A percentile compares a stretch with the other conserved stretches of the same genome.
Evolutionary conservation across 2,888 invertebrate species (phyloP).

Genomic region (Drosophila mimica): DNA sequence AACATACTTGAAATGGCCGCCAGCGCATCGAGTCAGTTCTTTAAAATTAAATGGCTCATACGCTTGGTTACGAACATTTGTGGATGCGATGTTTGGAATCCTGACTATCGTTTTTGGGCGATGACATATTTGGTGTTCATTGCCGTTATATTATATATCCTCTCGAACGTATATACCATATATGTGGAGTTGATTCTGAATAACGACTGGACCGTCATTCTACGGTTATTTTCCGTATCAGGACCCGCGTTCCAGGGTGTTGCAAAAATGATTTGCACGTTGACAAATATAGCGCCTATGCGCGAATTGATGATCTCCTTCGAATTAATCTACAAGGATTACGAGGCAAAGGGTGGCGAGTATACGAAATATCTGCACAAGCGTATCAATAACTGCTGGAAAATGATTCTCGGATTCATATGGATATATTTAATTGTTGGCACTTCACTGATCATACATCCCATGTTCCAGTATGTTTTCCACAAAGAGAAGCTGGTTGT

Average conservation of each 20-base stretch:
- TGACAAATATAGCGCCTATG: slow-evolving; percentile 17
- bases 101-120: slow-evolving; percentile 31
- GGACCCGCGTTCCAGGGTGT: slow-evolving; percentile 61
- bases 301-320: slow-evolving; percentile 35
- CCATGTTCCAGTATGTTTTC: slow-evolving; percentile 38
- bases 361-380: slow-evolving; percentile 49
- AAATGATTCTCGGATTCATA: slow-evolving; percentile 41
- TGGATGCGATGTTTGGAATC: slow-evolving; percentile 59
- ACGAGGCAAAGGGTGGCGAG: slow-evolving; percentile 41
- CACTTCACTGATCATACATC: slow-evolving; percentile 32
- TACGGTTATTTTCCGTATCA: slow-evolving; percentile 58
- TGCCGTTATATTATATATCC: not conserved
- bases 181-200: slow-evolving; percentile 59
- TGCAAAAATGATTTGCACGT: accelerated
- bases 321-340: slow-evolving; percentile 59
- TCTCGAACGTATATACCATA: slow-evolving; percentile 55
- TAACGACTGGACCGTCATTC: slow-evolving; percentile 59
- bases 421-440: slow-evolving; percentile 19
- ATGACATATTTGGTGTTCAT: not conserved
- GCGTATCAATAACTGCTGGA: slow-evolving; percentile 39
- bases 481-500: slow-evolving; percentile 54
- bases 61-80: slow-evolving; percentile 54
- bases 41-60: slow-evolving; percentile 38
- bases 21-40: slow-evolving; percentile 31
- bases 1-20: not conserved